Conservation (phyloP, 2,113 vertebrate genomes). For the Pelodiscus sinensis region DNA sequence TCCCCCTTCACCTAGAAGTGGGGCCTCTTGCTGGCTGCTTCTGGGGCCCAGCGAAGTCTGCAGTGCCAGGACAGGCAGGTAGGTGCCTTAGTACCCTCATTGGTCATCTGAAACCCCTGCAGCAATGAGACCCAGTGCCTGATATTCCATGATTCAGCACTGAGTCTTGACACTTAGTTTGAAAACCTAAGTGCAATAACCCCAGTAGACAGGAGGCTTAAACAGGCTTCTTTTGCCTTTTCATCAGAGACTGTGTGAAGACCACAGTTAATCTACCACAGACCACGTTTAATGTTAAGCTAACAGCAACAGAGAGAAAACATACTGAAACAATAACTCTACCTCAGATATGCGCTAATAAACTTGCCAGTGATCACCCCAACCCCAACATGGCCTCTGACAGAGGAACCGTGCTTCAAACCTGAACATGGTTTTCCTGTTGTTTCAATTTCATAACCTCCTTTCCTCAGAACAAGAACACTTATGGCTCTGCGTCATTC, state of each 20-base stretch:
- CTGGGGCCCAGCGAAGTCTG: no score
- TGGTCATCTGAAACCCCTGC: no score
- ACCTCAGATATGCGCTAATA: background rate
- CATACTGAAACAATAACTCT: background rate
- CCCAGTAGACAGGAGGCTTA: background rate
- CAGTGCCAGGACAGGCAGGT: no score
- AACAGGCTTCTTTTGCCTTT: background rate
- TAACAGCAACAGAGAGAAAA: background rate
- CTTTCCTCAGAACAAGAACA: background rate
- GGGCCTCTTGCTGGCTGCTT: no score
- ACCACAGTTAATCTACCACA: background rate
- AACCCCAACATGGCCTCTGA: background rate
- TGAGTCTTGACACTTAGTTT: no score
- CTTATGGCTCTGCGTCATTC: background rate
- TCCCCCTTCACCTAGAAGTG: no score
- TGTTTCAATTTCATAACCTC: background rate
- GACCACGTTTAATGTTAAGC: background rate
- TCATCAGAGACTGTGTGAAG: background rate
- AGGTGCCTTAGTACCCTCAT: no score
- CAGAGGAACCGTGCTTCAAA: background rate
- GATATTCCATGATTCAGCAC: no score
- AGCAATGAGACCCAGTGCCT: no score
- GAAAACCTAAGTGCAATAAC: background rate
- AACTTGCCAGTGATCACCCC: background rate
- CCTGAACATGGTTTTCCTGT: background rate